Conservation (phyloP, 2,888 invertebrate genomes). For the Cheilosia soror region DNA sequence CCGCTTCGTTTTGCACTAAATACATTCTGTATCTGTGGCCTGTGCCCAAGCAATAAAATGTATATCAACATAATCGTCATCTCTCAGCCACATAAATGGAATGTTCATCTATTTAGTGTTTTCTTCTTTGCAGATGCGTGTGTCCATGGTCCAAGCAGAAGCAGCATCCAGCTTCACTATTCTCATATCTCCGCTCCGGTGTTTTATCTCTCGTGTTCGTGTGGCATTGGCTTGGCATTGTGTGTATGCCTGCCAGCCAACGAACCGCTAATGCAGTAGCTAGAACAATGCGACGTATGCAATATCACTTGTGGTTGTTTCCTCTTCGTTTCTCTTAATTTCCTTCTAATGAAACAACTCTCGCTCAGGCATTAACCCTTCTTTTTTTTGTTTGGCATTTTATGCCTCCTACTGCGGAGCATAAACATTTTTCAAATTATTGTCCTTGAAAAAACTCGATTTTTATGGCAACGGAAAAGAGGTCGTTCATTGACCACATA, state of each 20-base stretch:
- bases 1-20: too few relatives aligned
- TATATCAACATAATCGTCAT: constrained; percentile 51
- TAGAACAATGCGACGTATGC: constrained; percentile 4
- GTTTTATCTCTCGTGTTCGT: constrained; percentile 9
- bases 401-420: constrained; percentile 29
- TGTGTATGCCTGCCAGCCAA: background rate
- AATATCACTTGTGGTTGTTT: constrained; percentile 7
- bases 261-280: constrained; percentile 25
- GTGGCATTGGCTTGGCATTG: constrained; percentile 17
- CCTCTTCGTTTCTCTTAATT: constrained; percentile 9
- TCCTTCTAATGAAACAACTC: constrained; percentile 12
- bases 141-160: constrained; percentile 11
- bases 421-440: constrained; percentile 11
- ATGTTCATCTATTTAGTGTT: constrained; percentile 37
- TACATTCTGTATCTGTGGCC: background rate
- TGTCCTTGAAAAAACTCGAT: constrained; percentile 54
- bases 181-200: background rate
- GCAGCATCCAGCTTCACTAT: background rate
- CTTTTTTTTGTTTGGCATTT: background rate
- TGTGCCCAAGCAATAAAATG: constrained; percentile 45
- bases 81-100: constrained; percentile 46
- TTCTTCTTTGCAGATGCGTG: constrained; percentile 4
- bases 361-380: constrained; percentile 1
- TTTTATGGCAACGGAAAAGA: constrained; percentile 36
- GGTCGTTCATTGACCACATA: constrained; percentile 54